phyloP scores from a whole-genome alignment of 2,888 invertebrate genomes.

The Temnothorax rugatulus region DNA sequence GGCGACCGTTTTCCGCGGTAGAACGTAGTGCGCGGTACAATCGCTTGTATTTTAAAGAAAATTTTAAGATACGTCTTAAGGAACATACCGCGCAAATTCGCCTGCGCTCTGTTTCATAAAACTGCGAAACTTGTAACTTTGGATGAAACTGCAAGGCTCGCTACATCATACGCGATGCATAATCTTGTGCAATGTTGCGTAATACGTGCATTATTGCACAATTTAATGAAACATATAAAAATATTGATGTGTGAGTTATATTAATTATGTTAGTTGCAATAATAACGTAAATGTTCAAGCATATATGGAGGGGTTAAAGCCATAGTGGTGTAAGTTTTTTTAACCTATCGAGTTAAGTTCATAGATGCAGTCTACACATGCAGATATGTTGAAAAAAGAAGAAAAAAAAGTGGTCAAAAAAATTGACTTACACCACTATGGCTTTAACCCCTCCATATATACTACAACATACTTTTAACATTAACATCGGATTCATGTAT shows the following conservation, averaged over 20 bases:
- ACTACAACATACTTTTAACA: neutral
- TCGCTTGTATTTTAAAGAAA: slow-evolving; percentile 2
- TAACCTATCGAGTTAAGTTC: too few relatives aligned
- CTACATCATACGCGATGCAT: neutral
- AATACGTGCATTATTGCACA: neutral
- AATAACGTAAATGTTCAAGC: neutral
- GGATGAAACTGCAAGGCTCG: neutral
- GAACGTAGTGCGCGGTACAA: neutral
- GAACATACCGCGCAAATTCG: slow-evolving; percentile 1
- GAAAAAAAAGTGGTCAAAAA: too few relatives aligned
- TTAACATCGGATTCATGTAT: neutral
- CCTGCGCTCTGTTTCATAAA: neutral
- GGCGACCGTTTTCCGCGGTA: slow-evolving; percentile 18
- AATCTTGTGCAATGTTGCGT: slow-evolving; percentile 25
- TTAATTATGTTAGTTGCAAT: neutral
- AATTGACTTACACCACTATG: too few relatives aligned
- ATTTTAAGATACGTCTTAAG: slow-evolving; percentile 35
- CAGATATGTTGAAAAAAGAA: too few relatives aligned
- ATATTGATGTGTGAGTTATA: neutral
- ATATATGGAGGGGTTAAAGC: too few relatives aligned
- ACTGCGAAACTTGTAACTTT: neutral
- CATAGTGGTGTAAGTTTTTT: too few relatives aligned
- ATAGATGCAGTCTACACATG: too few relatives aligned
- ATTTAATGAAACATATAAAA: neutral
- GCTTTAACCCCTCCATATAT: too few relatives aligned